Conservation (phyloP, 2,113 vertebrate genomes). For the Glaucidium brasilianum region DNA sequence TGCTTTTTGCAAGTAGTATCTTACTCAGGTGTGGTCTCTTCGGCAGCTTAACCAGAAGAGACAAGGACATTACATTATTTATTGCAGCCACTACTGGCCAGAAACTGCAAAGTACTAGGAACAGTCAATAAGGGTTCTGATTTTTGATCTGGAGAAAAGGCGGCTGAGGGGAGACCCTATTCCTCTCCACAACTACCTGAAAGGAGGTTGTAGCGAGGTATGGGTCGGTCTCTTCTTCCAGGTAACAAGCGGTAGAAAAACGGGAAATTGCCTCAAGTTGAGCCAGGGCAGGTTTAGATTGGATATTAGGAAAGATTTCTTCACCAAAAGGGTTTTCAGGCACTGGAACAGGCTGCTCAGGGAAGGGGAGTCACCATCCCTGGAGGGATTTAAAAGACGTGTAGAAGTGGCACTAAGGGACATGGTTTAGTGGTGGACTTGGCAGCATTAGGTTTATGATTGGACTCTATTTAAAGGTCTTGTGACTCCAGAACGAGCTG, state of each 20-base stretch:
- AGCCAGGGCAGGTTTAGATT: neutral
- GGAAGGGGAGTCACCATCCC: neutral
- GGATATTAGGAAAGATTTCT: neutral
- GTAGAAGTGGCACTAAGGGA: neutral
- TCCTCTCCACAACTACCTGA: neutral
- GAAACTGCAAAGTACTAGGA: neutral
- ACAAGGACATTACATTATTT: neutral
- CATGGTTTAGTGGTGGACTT: neutral
- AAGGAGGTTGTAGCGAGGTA: neutral
- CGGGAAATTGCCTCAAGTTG: neutral
- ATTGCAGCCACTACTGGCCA: neutral
- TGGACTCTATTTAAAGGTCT: neutral
- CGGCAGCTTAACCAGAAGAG: neutral
- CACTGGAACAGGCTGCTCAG: neutral
- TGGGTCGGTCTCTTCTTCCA: accelerated
- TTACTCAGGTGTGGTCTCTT: no score
- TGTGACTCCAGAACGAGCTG: neutral
- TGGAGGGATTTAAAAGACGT: neutral
- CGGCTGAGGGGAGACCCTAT: neutral
- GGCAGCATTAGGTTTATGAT: neutral
- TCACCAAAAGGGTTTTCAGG: neutral
- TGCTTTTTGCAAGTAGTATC: accelerated
- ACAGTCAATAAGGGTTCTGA: neutral
- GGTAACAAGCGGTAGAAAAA: neutral
- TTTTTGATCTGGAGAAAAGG: neutral